Percentiles rank a stretch among this genome's conserved stretches.
These are phyloP conservation scores for Amblyornis subalaris DNA, from an alignment of 2,113 vertebrate genomes.

Conservation along the genomic window DNA sequence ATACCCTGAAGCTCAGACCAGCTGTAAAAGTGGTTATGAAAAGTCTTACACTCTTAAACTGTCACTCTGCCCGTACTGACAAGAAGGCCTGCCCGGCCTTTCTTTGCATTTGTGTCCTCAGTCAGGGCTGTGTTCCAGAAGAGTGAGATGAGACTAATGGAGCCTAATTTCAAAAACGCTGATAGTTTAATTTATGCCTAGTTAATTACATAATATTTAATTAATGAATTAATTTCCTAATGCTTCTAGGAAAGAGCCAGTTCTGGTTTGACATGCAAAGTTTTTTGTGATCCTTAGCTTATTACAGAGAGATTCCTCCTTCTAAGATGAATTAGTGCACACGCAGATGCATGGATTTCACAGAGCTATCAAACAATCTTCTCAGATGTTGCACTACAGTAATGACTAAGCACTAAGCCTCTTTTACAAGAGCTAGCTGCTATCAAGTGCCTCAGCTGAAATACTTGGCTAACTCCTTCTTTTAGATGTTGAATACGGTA, in stretches of 20 bases:
- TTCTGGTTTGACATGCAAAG: not conserved
- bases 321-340: not conserved
- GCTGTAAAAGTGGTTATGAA: not conserved
- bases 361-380: not conserved
- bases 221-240: not conserved
- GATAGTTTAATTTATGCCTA: not conserved
- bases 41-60: not conserved
- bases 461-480: not conserved
- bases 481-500: not conserved
- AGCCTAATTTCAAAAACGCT: not conserved
- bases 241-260: not conserved
- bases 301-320: not conserved
- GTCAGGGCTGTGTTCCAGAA: not conserved
- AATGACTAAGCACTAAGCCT: not conserved
- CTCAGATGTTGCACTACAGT: not conserved
- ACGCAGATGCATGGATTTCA: not conserved
- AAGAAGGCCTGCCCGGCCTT: not conserved
- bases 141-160: not conserved
- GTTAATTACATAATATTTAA: not conserved
- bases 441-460: not conserved
- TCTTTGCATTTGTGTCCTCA: not conserved
- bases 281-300: not conserved
- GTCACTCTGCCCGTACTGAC: not conserved
- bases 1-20: not conserved
- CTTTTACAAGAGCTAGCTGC: not conserved